Evolutionary conservation across 1,140 invertebrate genomes (phyloP).

Genomic region (Procambarus virginalis): DNA sequence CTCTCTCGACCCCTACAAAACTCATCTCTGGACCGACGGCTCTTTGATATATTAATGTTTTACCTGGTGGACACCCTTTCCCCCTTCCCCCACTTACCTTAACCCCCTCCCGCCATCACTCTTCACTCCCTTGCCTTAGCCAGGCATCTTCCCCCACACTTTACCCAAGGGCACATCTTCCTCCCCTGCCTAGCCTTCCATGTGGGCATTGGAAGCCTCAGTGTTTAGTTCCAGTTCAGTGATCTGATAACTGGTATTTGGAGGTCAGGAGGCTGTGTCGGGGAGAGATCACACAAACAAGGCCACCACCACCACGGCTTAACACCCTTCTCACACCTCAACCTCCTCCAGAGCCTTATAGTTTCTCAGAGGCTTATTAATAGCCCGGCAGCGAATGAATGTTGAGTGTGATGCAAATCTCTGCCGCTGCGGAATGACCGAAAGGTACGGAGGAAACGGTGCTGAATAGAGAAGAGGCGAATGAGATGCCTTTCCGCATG

Average conservation of each 20-base stretch:
- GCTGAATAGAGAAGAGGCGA: constrained; percentile 36
- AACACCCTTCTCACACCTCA: not conserved
- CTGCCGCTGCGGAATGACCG: constrained; percentile 46
- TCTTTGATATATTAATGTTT: constrained; percentile 64
- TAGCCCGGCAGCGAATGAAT: constrained; percentile 47
- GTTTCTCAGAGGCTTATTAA: constrained; percentile 42
- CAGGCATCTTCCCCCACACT: no score
- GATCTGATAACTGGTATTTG: not conserved
- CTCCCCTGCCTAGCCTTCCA: no score
- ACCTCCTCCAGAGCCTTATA: constrained; percentile 3
- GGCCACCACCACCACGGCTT: not conserved
- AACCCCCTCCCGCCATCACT: not conserved
- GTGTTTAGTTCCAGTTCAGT: not conserved
- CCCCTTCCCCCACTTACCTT: not conserved
- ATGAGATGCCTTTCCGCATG: not conserved
- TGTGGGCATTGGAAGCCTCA: no score
- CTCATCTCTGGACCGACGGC: constrained; percentile 59
- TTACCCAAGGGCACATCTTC: not conserved
- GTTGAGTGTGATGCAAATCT: constrained; percentile 55
- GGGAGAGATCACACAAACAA: not conserved
- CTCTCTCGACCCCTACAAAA: constrained; percentile 60
- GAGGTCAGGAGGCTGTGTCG: not conserved
- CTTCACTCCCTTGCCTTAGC: not conserved
- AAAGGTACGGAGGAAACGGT: not conserved
- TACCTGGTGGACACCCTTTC: constrained; percentile 16